These are phyloP conservation scores for Falco naumanni DNA, from an alignment of 2,797 vertebrate species.

Conservation along the genomic window DNA sequence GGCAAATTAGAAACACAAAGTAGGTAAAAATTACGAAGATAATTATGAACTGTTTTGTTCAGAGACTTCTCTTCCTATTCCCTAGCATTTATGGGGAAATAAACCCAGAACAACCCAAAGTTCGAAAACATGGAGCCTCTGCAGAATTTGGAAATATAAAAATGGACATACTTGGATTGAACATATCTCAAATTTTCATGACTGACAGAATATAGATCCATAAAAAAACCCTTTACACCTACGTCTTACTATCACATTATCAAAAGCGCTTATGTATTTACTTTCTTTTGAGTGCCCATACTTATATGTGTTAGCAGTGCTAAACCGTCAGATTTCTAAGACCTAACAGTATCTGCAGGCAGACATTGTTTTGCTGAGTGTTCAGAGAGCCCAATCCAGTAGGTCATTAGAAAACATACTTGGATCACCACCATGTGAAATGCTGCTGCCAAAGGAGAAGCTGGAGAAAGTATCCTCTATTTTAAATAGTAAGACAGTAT, in stretches of 20 bases:
- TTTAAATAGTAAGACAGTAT: not conserved
- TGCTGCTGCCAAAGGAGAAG: not conserved
- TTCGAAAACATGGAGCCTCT: not conserved
- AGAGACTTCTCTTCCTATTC: not conserved
- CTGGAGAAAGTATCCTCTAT: not conserved
- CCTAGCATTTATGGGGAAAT: not conserved
- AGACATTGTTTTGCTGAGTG: not conserved
- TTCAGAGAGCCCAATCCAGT: not conserved
- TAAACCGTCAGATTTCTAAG: not conserved
- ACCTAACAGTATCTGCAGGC: not conserved
- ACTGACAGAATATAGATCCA: not conserved
- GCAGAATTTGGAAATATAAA: not conserved
- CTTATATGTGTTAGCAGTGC: not conserved
- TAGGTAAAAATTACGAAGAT: not conserved
- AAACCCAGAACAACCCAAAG: no score
- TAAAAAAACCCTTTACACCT: not conserved
- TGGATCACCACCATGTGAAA: not conserved
- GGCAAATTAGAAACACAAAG: not conserved
- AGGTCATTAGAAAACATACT: not conserved
- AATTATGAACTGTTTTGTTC: not conserved
- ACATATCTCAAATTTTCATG: not conserved
- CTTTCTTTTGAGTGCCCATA: not conserved
- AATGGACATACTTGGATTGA: not conserved
- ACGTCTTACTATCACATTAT: fast-evolving
- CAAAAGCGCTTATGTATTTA: not conserved